phyloP scores from a whole-genome alignment of 2,888 invertebrate species.

The Mylabris sibirica region DNA sequence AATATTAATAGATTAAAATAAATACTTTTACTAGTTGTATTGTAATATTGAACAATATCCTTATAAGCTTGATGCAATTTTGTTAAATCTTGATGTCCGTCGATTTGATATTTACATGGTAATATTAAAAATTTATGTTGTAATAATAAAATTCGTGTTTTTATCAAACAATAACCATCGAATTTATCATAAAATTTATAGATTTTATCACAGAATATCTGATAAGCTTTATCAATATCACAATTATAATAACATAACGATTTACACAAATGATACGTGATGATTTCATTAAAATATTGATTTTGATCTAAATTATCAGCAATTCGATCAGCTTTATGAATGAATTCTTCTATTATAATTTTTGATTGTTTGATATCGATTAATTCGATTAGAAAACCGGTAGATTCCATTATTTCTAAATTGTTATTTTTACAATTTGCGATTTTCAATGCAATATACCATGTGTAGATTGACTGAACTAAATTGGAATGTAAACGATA shows the following conservation, averaged over 20 bases:
- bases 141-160: background rate
- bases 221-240: constrained; percentile 19
- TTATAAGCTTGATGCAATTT: background rate
- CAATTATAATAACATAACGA: constrained; percentile 11
- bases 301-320: background rate
- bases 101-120: constrained; percentile 22
- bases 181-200: background rate
- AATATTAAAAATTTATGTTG: constrained; percentile 25
- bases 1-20: background rate
- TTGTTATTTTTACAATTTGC: background rate
- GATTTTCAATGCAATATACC: constrained; percentile 19
- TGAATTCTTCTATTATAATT: background rate
- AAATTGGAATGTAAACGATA: constrained; percentile 18
- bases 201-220: constrained; percentile 11
- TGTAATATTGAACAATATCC: background rate
- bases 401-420: constrained; percentile 11
- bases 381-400: constrained; percentile 18
- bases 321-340: constrained; percentile 10
- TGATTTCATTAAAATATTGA: constrained; percentile 3
- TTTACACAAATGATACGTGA: constrained; percentile 22
- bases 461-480: constrained; percentile 6
- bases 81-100: constrained; percentile 20
- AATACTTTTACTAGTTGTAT: constrained; percentile 13
- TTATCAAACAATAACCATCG: constrained; percentile 13
- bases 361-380: constrained; percentile 4